A percentile compares a stretch with the other conserved stretches of the same genome.
These are phyloP conservation scores for Rhagoletis zephyria DNA, from an alignment of 1,140 invertebrate genomes.

Conservation along the genomic window DNA sequence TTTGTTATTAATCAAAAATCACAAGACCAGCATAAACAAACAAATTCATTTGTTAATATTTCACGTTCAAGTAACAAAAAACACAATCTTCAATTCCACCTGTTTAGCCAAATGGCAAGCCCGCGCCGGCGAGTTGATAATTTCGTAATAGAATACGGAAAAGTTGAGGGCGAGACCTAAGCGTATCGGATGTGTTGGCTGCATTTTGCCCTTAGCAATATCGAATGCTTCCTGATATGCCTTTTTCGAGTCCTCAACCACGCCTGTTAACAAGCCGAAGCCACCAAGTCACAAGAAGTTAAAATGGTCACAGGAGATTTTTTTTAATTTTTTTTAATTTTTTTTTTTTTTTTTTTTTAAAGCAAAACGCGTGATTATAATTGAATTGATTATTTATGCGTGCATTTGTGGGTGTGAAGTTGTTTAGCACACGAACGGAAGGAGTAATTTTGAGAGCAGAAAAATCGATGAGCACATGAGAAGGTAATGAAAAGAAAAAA, in stretches of 20 bases:
- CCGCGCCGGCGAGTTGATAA: constrained; percentile 95
- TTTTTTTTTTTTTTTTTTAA: background rate
- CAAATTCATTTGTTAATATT: constrained; percentile 24
- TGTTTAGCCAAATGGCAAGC: constrained; percentile 97
- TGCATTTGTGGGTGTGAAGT: constrained; percentile 35
- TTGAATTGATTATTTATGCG: constrained; percentile 17
- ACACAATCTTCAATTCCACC: constrained; percentile 76
- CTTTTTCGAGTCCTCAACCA: constrained; percentile 97
- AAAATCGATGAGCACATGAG: constrained; percentile 32
- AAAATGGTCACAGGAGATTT: constrained; percentile 7
- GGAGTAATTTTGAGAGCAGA: background rate
- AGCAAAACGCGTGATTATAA: constrained; percentile 38
- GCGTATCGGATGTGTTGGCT: constrained; percentile 96
- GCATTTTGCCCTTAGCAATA: constrained; percentile 98
- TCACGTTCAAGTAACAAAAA: constrained; percentile 37
- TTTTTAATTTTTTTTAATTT: constrained; percentile 10
- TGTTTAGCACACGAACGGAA: constrained; percentile 26
- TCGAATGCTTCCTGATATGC: constrained; percentile 99
- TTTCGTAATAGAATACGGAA: constrained; percentile 99
- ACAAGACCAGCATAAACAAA: constrained; percentile 26
- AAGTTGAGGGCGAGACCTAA: constrained; percentile 97
- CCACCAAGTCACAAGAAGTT: constrained; percentile 26
- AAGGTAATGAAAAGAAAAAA: constrained; percentile 48
- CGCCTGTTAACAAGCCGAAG: constrained; percentile 78
- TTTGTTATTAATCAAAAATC: constrained; percentile 43